These are phyloP conservation scores for Serilophus lunatus DNA, from an alignment of 2,113 vertebrate genomes.

Conservation along the genomic window DNA sequence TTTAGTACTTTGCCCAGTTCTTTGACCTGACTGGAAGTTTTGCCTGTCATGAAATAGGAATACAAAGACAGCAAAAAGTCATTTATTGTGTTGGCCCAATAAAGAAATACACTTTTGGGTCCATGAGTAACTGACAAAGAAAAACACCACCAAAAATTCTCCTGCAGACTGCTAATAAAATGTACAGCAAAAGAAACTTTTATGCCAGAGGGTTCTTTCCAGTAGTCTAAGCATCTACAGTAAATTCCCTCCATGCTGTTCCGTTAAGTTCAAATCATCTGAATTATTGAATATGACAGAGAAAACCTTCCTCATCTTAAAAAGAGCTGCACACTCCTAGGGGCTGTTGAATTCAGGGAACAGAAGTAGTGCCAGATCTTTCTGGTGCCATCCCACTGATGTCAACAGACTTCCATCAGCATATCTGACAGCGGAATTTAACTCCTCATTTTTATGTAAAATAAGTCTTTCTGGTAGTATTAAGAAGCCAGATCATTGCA, in stretches of 20 bases:
- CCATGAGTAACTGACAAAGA: not conserved
- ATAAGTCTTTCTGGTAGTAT: not conserved
- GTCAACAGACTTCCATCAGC: not conserved
- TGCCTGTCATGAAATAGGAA: not conserved
- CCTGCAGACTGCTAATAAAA: not conserved
- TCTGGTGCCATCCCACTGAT: slow-evolving; percentile 10
- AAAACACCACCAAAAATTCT: not conserved
- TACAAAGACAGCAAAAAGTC: not conserved
- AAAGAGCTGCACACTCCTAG: not conserved
- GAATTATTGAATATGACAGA: slow-evolving; percentile 50
- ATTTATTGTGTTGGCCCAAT: not conserved
- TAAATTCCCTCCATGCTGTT: slow-evolving; percentile 1
- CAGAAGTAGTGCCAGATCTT: slow-evolving; percentile 9
- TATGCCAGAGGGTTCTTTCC: slow-evolving; percentile 20
- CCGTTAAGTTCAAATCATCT: slow-evolving; percentile 25
- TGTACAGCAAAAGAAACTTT: not conserved
- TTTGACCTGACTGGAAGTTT: not conserved
- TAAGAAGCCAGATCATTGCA: not conserved
- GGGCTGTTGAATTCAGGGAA: not conserved
- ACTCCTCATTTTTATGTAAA: not conserved
- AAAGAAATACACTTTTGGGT: not conserved
- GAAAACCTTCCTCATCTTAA: slow-evolving; percentile 1
- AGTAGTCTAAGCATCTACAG: not conserved
- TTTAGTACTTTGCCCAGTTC: not conserved
- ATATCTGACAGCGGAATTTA: slow-evolving; percentile 6